Conservation (phyloP, 2,113 vertebrate species). For the Platysternon megacephalum region DNA sequence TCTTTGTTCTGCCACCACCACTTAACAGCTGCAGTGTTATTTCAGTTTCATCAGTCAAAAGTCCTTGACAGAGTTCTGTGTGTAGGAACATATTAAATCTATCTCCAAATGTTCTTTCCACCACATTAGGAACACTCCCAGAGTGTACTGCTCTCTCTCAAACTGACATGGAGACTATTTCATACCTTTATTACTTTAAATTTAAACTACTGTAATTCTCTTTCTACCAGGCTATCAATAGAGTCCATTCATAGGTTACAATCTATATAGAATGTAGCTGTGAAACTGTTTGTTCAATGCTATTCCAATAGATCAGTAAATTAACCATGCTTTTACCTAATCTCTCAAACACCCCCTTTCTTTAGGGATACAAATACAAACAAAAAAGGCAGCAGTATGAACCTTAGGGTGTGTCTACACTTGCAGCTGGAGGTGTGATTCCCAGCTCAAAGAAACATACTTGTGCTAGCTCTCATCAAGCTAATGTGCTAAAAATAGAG, state of each 20-base stretch:
- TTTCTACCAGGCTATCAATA: background rate
- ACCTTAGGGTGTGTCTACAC: background rate
- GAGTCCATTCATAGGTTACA: background rate
- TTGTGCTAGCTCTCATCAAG: background rate
- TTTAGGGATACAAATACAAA: fast-evolving
- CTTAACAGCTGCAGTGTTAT: background rate
- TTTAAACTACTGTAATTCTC: background rate
- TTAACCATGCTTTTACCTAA: background rate
- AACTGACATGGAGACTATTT: background rate
- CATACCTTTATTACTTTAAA: background rate
- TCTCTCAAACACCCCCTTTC: background rate
- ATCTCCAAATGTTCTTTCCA: background rate
- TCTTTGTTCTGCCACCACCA: background rate
- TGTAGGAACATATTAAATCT: background rate
- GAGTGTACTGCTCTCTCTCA: background rate
- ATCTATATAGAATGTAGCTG: background rate
- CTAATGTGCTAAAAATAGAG: background rate
- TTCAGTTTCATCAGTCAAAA: background rate
- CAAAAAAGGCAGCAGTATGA: fast-evolving
- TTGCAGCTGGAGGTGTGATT: background rate
- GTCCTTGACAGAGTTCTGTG: background rate
- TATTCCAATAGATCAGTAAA: background rate
- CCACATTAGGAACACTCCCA: background rate
- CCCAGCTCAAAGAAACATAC: background rate
- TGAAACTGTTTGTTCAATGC: background rate